Percentiles rank a stretch among this genome's conserved stretches.
These are phyloP conservation scores for Andrena hattorfiana DNA, from an alignment of 2,888 invertebrate species.

Conservation along the genomic window DNA sequence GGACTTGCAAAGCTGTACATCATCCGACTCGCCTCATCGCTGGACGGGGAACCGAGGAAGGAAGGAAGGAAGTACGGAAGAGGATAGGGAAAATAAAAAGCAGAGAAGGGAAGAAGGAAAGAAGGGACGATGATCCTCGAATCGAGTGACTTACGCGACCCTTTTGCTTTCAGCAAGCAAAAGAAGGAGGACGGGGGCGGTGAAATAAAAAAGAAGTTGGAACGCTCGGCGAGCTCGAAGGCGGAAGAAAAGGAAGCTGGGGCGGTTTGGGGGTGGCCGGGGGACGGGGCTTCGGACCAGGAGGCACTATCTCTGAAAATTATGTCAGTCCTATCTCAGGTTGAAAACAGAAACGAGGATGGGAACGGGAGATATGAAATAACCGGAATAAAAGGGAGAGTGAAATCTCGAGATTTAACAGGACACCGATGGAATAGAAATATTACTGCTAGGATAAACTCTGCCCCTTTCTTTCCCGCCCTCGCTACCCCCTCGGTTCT, in stretches of 20 bases:
- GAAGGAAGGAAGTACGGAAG: slow-evolving; percentile 15
- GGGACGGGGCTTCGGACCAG: slow-evolving; percentile 48
- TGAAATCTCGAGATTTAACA: slow-evolving; percentile 71
- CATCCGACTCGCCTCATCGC: slow-evolving; percentile 34
- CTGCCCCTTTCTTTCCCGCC: slow-evolving; percentile 42
- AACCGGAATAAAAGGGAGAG: slow-evolving; percentile 78
- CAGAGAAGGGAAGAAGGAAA: slow-evolving; percentile 4
- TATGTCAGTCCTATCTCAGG: slow-evolving; percentile 81
- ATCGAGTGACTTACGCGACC: slow-evolving; percentile 74
- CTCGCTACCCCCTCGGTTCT: not conserved
- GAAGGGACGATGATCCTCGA: slow-evolving; percentile 60
- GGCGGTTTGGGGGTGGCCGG: slow-evolving; percentile 25
- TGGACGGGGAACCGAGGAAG: not conserved
- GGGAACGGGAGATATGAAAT: slow-evolving; percentile 77
- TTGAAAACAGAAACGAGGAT: slow-evolving; percentile 78
- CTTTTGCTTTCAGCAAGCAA: slow-evolving; percentile 72
- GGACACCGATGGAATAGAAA: slow-evolving; percentile 73
- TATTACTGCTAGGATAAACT: slow-evolving; percentile 76
- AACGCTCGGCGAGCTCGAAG: slow-evolving; percentile 50
- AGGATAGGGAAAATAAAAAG: not conserved
- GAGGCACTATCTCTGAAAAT: slow-evolving; percentile 81
- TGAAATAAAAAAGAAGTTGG: slow-evolving; percentile 54
- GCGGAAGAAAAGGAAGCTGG: slow-evolving; percentile 58
- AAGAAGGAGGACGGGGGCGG: slow-evolving; percentile 42
- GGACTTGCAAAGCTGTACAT: slow-evolving; percentile 58